phyloP scores from a whole-genome alignment of 2,888 invertebrate species.

The Caenorhabditis sp. region DNA sequence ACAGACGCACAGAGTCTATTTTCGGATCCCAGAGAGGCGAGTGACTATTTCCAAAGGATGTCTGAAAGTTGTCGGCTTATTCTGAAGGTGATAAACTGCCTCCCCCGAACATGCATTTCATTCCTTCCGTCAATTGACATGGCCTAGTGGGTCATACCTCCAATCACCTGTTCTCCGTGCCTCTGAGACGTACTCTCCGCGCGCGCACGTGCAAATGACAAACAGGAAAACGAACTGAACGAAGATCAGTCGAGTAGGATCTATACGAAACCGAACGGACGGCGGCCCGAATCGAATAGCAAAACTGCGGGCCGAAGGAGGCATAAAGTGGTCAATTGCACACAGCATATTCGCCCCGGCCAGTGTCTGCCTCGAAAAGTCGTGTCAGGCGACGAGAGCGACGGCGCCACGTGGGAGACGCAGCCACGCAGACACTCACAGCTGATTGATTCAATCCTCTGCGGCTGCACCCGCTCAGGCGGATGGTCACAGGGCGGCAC shows the following conservation, averaged over 20 bases:
- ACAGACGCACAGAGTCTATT: conserved; percentile 16
- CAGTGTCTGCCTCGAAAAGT: conserved; percentile 22
- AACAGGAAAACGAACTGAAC: not conserved
- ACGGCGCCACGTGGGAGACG: conserved; percentile 9
- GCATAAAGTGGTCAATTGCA: conserved; percentile 30
- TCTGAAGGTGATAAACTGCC: too few relatives aligned
- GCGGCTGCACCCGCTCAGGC: conserved; percentile 28
- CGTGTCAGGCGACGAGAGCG: conserved; percentile 20
- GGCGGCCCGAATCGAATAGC: not conserved
- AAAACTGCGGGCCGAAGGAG: not conserved
- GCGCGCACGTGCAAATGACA: conserved; percentile 38
- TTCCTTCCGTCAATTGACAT: too few relatives aligned
- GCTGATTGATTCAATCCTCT: conserved; percentile 51
- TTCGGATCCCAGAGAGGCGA: not conserved
- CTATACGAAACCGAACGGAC: not conserved
- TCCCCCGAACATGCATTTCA: too few relatives aligned
- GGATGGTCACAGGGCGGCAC: conserved; percentile 24
- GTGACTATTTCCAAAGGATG: too few relatives aligned
- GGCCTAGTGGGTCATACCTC: too few relatives aligned
- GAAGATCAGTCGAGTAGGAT: conserved; percentile 1
- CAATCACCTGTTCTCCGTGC: conserved; percentile 15
- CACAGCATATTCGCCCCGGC: conserved; percentile 2
- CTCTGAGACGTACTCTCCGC: conserved; percentile 9
- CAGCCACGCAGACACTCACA: conserved; percentile 21
- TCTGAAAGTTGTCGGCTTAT: too few relatives aligned